Evolutionary conservation across 1,140 invertebrate genomes (phyloP).

Genomic region (Mactra quadrangularis): DNA sequence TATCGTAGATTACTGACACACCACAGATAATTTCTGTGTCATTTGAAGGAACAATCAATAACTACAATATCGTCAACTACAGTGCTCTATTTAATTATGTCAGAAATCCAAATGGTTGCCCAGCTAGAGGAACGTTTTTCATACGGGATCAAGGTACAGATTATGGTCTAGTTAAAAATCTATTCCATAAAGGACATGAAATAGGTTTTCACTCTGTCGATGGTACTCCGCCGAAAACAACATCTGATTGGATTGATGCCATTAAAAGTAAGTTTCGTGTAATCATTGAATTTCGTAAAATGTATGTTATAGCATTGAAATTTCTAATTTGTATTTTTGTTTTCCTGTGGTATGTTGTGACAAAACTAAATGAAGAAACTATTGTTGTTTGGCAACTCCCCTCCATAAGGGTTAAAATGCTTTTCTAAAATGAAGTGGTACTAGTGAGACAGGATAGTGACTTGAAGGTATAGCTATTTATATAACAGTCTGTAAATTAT

Average conservation of each 20-base stretch:
- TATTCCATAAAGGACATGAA: constrained; percentile 93
- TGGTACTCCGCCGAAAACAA: constrained; percentile 31
- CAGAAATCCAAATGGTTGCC: constrained; percentile 92
- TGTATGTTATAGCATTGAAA: too few species aligned
- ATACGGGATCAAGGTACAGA: constrained; percentile 91
- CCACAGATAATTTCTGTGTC: constrained; percentile 98
- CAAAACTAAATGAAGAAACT: too few species aligned
- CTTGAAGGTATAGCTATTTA: too few species aligned
- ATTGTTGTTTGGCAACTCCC: too few species aligned
- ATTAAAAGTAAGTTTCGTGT: constrained; percentile 33
- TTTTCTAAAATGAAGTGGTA: too few species aligned
- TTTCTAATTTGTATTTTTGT: too few species aligned
- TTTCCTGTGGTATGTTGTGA: too few species aligned
- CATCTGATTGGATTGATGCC: constrained; percentile 41
- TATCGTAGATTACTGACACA: constrained; percentile 86
- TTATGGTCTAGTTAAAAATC: constrained; percentile 91
- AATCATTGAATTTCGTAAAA: too few species aligned
- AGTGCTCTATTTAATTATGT: constrained; percentile 8
- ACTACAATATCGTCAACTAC: constrained; percentile 25
- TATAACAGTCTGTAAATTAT: too few species aligned
- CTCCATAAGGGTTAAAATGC: too few species aligned
- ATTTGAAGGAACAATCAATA: constrained; percentile 96
- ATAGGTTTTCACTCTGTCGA: constrained; percentile 92
- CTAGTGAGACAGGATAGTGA: too few species aligned
- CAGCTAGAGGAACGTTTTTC: constrained; percentile 91